Evolutionary conservation across 2,888 invertebrate species (phyloP), one percentile per base, ranked within the genome.

Genomic region (Hemistola chrysoprasaria): DNA sequence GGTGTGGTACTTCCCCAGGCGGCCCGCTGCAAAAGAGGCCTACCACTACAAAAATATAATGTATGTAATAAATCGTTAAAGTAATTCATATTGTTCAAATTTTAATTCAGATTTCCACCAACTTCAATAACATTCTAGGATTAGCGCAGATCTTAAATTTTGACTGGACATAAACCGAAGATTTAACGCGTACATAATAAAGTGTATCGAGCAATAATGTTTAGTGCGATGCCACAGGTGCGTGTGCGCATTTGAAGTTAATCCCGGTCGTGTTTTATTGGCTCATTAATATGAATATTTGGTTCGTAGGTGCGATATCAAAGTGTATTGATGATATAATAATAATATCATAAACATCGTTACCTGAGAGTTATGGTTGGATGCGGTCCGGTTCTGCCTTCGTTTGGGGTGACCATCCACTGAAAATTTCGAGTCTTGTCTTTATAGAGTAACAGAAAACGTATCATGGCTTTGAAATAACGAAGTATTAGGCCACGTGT

Each of bases 361-460:
- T 80, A 85, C 85, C 85, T 85, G 85, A 71, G 71, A 85, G 69
- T 78, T 82, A 81, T 72, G 64, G n/a, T n/a, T n/a, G 69, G 56
- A 64, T 65, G 70, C 57, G 71, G 70, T 63, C 67, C 64, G 34
- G 40, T 3, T 49, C 50, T 68, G 65, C 67, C 66, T 60, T 56
- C 27, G 37, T 22, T 38, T 67, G 51, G 10, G 55, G 74, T 65
- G 56, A 59, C 83, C 70, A 81, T 47, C 8, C n/a, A 11, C 6
- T 31, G 0, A 2, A 3, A n/a, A 6, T 4, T 11, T 6, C 16
- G 16, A 4, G 2, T 16, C 3, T 16, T 16, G 2, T 4, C 16
- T 16, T 3, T 16, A 16, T 3, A 4, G 4, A 4, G 16, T 16
- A 4, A 16, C 3, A 16, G 16, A 16, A 4, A 16, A 3, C 4